Percentiles rank a stretch among this genome's conserved stretches.
These are phyloP conservation scores for Pogonus chalceus DNA, from an alignment of 1,140 invertebrate genomes.

Conservation along the genomic window DNA sequence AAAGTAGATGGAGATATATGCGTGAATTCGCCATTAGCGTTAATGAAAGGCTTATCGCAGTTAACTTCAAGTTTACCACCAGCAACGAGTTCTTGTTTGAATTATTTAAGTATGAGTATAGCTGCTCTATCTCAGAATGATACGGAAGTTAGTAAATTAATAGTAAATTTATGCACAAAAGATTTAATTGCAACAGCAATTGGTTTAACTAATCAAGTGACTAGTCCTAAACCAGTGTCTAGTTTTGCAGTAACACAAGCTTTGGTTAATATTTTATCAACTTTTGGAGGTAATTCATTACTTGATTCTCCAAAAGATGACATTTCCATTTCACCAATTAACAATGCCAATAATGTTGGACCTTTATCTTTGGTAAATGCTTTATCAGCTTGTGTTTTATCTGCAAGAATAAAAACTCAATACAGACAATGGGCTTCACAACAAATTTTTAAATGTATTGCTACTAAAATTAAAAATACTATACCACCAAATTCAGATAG, in stretches of 20 bases:
- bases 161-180: slow-evolving; percentile 51
- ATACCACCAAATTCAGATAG: slow-evolving; percentile 25
- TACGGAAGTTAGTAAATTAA: slow-evolving; percentile 41
- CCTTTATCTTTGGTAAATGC: slow-evolving; percentile 50
- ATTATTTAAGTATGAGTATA: slow-evolving; percentile 44
- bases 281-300: slow-evolving; percentile 35
- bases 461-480: slow-evolving; percentile 28
- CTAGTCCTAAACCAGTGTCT: slow-evolving; percentile 12
- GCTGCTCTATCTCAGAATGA: slow-evolving; percentile 47
- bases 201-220: slow-evolving; percentile 20
- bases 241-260: slow-evolving; percentile 51
- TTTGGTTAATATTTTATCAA: slow-evolving; percentile 45
- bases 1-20: slow-evolving; percentile 5
- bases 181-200: slow-evolving; percentile 39
- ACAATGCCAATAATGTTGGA: slow-evolving; percentile 25
- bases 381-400: slow-evolving; percentile 50
- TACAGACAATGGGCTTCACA: slow-evolving; percentile 51
- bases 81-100: slow-evolving; percentile 35
- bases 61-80: slow-evolving; percentile 24
- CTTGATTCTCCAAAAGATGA: slow-evolving; percentile 34
- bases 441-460: slow-evolving; percentile 39
- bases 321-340: slow-evolving; percentile 12
- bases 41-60: slow-evolving; percentile 17
- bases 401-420: slow-evolving; percentile 36
- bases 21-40: neutral